Base-by-base conservation (phyloP, 2,113 vertebrate genomes). In the Albula goreensis region DNA sequence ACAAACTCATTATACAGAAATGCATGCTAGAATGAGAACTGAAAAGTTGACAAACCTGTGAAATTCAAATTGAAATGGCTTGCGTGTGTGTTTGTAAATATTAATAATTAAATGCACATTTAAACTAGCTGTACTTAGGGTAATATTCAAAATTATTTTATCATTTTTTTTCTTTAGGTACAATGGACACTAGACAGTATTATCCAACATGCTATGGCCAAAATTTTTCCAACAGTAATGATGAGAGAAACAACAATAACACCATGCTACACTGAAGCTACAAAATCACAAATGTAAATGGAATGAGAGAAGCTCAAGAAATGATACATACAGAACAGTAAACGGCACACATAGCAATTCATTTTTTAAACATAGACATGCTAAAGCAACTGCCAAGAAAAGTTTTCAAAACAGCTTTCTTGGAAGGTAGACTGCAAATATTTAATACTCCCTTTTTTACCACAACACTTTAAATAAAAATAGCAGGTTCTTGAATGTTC, bases 251-350 rank as follows among this genome's bases (percentile, higher is more conserved):
- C 49, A 60, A 13, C 56, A 50, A 51, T 7, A 49, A 85, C 10
- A 63, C 8, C 41, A 50, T 31, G 70, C n/a, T 31, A 74, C 70
- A 81, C 53, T 80, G 49, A 82, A 82, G 80, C 82, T 70, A 15
- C 85, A 49, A 86, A 81, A 83, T 88, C 63, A 25, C 86, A 88
- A 48, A 78, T 70, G 60, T 60, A 80, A 25, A 49, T 77, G 80
- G 78, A 77, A 82, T 82, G 66, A 86, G 52, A 70, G 85, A 83
- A 50, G 31, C 81, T 78, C 60, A 86, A 78, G 81, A 82, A 60
- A 74, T 60, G 4, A 19, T 8, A 11, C 8, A 15, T 15, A 8
- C 49, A 15, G 10, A 56, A 49, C 22, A 51, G 25, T 19, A 51
- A 78, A 41, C 48, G 4, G 50, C 2, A 53, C 79, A 82, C 10